Conservation (phyloP, 2,797 vertebrate genomes). For the Lagothrix lagotricha region DNA sequence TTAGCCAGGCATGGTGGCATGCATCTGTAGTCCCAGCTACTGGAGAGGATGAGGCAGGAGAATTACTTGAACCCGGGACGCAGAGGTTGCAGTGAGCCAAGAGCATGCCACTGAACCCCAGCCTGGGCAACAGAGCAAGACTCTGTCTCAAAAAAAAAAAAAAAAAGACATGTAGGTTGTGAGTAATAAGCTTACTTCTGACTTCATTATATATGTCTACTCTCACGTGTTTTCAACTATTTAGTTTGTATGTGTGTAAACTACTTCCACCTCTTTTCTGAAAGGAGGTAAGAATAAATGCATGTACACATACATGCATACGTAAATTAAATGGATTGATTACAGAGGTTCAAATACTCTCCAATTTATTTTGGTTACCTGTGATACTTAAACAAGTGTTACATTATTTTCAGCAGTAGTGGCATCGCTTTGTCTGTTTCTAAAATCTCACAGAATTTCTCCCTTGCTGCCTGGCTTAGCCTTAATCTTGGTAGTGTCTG, state of each 20-base stretch:
- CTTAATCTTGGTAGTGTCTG: background rate
- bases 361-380: background rate
- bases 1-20: too few species aligned
- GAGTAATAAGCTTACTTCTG: background rate
- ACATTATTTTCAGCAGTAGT: background rate
- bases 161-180: background rate
- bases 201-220: background rate
- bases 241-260: background rate
- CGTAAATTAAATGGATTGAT: background rate
- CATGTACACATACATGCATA: background rate
- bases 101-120: too few species aligned
- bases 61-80: too few species aligned
- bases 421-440: background rate
- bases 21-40: too few species aligned
- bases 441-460: background rate
- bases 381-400: background rate
- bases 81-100: too few species aligned
- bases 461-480: background rate
- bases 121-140: too few species aligned
- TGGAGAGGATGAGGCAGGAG: too few species aligned
- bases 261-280: background rate
- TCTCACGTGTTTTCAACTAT: background rate
- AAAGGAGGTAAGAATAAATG: background rate
- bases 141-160: too few species aligned
- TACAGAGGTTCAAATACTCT: background rate